Base-by-base conservation (phyloP, 2,113 vertebrate genomes). In the Sporophila hypoxantha region DNA sequence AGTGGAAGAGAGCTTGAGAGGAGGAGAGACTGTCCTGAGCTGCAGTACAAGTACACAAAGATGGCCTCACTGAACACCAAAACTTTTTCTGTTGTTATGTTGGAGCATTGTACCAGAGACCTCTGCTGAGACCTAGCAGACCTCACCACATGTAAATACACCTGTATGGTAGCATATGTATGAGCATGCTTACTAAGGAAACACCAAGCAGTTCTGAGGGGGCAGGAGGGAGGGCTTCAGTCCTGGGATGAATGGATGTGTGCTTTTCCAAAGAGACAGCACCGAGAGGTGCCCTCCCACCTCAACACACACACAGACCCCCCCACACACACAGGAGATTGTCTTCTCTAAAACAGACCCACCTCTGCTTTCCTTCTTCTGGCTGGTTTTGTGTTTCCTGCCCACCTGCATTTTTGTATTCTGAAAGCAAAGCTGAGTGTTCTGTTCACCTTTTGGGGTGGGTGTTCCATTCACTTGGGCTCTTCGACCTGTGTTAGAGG, bases 141-240 rank as follows among this genome's bases (percentile, higher is more conserved):
- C 62, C 89, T 83, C 89, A 62, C 81, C 90, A 79, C 70, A 3
- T 96, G 95, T 96, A 96, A 96, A 96, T 96, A 96, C 76, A 93
- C 86, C 89, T 90, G 62, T 90, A 69, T 44, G 93, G 92, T 92
- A 88, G 93, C 56, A 10, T 89, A 88, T 67, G 79, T 93, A 69
- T 23, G 77, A 14, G 84, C 90, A 92, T 94, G 89, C 86, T 90
- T 75, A 34, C 71, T 68, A 25, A 82, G 92, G 92, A 91, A 94
- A 89, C 85, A 76, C 69, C 89, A 61, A 67, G 82, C 74, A 80
- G 84, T 52, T 85, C 67, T 39, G 89, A 82, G 67, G 57, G 87
- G 82, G 87, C 46, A 78, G 73, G 55, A 68, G 66, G 75, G 49
- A 73, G 50, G 70, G 49, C 44, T 53, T 69, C 56, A 82, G 73